Conservation (phyloP, 2,888 invertebrate species). For the Callyntrura sp. region DNA sequence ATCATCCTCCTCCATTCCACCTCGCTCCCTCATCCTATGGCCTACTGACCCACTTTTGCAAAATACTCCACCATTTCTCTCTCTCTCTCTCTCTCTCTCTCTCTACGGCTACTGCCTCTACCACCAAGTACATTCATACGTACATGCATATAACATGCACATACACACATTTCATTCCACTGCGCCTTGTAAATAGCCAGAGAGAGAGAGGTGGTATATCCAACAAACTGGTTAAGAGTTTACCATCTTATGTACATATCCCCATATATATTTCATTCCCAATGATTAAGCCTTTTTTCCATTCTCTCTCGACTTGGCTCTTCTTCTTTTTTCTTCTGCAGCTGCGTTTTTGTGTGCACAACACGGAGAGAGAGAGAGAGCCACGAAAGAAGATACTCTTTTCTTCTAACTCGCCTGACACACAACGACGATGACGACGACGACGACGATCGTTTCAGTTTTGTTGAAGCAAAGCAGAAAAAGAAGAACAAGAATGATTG, state of each 20-base stretch:
- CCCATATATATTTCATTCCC: not conserved
- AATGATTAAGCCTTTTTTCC: slow-evolving; percentile 13
- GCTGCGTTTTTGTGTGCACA: slow-evolving; percentile 47
- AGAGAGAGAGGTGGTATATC: no score
- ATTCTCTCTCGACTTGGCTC: not conserved
- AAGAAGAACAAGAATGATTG: no score
- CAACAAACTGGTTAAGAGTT: no score
- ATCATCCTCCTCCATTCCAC: slow-evolving; percentile 56
- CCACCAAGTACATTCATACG: not conserved
- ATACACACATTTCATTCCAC: no score
- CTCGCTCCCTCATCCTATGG: slow-evolving; percentile 82
- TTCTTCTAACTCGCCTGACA: not conserved
- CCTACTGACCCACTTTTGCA: slow-evolving; percentile 84
- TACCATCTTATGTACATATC: not conserved
- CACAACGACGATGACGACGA: not conserved
- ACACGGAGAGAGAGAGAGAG: not conserved
- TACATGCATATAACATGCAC: no score
- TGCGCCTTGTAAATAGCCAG: no score
- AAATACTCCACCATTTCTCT: slow-evolving; percentile 76
- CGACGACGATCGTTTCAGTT: not conserved
- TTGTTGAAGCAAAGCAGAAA: not conserved
- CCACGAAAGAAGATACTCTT: not conserved
- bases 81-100: not conserved
- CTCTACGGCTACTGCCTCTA: not conserved
- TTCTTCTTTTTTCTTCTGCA: slow-evolving; percentile 53